These are phyloP conservation scores for Drosophila fungiperda DNA, from an alignment of 2,888 invertebrate genomes.

Conservation along the genomic window DNA sequence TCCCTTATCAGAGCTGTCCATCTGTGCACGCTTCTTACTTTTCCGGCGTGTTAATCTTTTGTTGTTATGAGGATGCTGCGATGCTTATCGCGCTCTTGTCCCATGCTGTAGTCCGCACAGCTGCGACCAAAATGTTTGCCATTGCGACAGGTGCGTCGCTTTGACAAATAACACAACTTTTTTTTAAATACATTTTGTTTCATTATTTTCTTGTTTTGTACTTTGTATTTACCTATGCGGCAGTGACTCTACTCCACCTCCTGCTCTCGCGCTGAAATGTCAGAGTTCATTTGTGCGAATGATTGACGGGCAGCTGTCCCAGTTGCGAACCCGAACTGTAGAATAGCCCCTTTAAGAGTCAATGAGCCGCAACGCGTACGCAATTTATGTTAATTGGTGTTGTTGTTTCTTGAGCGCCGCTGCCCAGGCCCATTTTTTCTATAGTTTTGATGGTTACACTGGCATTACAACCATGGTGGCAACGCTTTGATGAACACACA, in stretches of 20 bases:
- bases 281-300: constrained; percentile 66
- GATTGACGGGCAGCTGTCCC: constrained; percentile 61
- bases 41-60: constrained; percentile 66
- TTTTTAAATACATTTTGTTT: neutral
- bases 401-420: constrained; percentile 32
- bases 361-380: constrained; percentile 60
- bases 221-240: constrained; percentile 13
- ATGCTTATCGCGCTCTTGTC: constrained; percentile 65
- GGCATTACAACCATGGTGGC: constrained; percentile 1
- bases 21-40: constrained; percentile 26
- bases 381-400: constrained; percentile 69
- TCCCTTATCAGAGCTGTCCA: constrained; percentile 34
- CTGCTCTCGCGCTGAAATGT: constrained; percentile 42
- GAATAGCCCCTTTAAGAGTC: constrained; percentile 56
- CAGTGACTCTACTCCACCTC: constrained; percentile 3
- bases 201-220: neutral
- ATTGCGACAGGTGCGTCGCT: constrained; percentile 60
- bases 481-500: neutral
- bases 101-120: constrained; percentile 34
- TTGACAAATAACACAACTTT: constrained; percentile 26
- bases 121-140: constrained; percentile 39
- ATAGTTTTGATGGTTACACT: constrained; percentile 8
- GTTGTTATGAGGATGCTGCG: constrained; percentile 46
- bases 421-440: neutral
- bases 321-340: constrained; percentile 33